Conservation (phyloP, 35 echinoderm and acorn worm species). For the Eucidaris tribuloides region DNA sequence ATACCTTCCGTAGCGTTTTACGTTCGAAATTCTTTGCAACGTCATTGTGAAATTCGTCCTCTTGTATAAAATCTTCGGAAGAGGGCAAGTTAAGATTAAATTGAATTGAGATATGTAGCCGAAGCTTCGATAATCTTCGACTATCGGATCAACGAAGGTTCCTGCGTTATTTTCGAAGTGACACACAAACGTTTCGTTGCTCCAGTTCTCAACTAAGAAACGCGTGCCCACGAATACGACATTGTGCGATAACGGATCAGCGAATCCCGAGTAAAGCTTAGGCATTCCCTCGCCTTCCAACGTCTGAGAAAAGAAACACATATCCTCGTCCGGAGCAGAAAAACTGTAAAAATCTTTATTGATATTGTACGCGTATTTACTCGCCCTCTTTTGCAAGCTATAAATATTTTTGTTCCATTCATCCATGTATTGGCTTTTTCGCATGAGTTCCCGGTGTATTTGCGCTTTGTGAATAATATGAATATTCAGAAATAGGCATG, state of each 20-base stretch:
- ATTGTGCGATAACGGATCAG: slow-evolving; percentile 48
- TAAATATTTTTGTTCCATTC: too few species aligned
- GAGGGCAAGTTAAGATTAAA: slow-evolving; percentile 60
- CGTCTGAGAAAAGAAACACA: slow-evolving; percentile 62
- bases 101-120: slow-evolving; percentile 79
- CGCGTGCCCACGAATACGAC: slow-evolving; percentile 67
- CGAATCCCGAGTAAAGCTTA: slow-evolving; percentile 69
- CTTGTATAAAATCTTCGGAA: slow-evolving; percentile 14
- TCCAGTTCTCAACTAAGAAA: slow-evolving; percentile 49
- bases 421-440: too few species aligned
- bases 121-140: slow-evolving; percentile 71
- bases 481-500: too few species aligned
- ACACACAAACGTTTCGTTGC: slow-evolving; percentile 37
- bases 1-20: slow-evolving; percentile 16
- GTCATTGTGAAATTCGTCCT: slow-evolving; percentile 31
- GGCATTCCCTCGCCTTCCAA: slow-evolving; percentile 50
- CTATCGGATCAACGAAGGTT: slow-evolving; percentile 48
- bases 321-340: background rate
- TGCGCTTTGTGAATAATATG: too few species aligned
- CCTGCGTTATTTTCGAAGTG: slow-evolving; percentile 49
- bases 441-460: too few species aligned
- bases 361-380: too few species aligned
- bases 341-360: background rate
- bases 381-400: too few species aligned
- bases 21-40: background rate